Conservation (phyloP, 2,888 invertebrate genomes). For the Philonicus albiceps region DNA sequence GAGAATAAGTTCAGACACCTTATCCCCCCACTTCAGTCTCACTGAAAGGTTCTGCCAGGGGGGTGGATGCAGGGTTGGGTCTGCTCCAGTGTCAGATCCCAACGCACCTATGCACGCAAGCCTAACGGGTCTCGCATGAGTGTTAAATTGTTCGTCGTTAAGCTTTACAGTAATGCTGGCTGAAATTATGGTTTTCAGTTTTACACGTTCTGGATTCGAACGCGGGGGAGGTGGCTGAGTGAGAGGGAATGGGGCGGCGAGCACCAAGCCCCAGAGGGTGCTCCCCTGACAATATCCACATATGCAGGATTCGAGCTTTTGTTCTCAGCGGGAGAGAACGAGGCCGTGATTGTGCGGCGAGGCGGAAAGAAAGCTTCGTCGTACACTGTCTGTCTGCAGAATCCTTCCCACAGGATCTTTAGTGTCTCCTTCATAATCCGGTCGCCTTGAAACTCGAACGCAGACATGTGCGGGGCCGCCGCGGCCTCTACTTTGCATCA, state of each 20-base stretch:
- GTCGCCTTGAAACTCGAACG: neutral
- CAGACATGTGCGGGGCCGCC: neutral
- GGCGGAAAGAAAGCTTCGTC: neutral
- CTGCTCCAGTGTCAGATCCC: neutral
- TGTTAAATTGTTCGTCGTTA: neutral
- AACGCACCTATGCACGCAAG: neutral
- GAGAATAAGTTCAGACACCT: neutral
- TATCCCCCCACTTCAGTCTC: neutral
- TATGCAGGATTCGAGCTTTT: slow-evolving; percentile 3
- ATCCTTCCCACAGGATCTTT: slow-evolving; percentile 8
- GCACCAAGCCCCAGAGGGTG: neutral
- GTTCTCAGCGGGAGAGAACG: neutral
- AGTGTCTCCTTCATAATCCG: neutral
- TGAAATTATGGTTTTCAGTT: neutral
- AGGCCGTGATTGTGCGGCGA: neutral
- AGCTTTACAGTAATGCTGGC: neutral
- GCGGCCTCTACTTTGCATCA: neutral
- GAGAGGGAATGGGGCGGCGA: neutral
- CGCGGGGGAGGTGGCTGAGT: neutral
- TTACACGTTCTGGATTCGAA: neutral
- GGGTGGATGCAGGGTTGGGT: neutral
- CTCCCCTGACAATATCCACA: neutral
- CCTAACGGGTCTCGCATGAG: neutral
- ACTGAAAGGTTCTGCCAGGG: neutral
- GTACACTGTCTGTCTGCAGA: slow-evolving; percentile 22